Evolutionary conservation across 2,888 invertebrate species (phyloP).

Genomic region (Euzetes globulus): DNA sequence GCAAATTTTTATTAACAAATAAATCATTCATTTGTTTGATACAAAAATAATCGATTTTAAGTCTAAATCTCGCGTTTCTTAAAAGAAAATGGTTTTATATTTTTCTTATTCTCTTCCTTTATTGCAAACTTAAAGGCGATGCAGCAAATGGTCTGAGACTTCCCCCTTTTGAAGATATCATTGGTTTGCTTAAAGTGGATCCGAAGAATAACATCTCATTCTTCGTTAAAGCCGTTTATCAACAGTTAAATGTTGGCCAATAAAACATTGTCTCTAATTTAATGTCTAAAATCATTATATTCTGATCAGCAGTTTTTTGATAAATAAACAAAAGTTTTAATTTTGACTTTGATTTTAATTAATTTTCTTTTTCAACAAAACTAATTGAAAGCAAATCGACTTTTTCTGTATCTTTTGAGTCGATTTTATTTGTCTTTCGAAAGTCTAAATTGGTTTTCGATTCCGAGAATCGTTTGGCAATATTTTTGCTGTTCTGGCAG

Average conservation of each 20-base stretch:
- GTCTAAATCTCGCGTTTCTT: background rate
- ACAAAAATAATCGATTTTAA: background rate
- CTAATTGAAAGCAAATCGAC: no score
- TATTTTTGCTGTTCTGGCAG: no score
- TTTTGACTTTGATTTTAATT: no score
- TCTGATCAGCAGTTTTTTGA: no score
- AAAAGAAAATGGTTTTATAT: background rate
- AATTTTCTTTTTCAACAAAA: no score
- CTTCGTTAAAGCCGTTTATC: slow-evolving; percentile 5
- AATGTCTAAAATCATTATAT: background rate
- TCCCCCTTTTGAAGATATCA: slow-evolving; percentile 6
- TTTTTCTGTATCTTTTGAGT: no score
- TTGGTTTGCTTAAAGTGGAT: background rate
- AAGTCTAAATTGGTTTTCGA: no score
- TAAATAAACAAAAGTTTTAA: no score
- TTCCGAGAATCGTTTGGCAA: no score
- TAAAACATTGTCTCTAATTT: background rate
- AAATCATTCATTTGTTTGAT: background rate
- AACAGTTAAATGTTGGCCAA: background rate
- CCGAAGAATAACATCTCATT: background rate
- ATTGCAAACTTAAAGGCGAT: background rate
- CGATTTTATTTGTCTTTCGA: no score
- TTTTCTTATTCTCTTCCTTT: background rate
- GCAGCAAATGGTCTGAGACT: background rate
- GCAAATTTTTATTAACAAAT: background rate